A percentile compares a stretch with the other conserved stretches of the same genome.
Conservation (phyloP, 2,888 invertebrate genomes). For the Crematogaster levior region DNA sequence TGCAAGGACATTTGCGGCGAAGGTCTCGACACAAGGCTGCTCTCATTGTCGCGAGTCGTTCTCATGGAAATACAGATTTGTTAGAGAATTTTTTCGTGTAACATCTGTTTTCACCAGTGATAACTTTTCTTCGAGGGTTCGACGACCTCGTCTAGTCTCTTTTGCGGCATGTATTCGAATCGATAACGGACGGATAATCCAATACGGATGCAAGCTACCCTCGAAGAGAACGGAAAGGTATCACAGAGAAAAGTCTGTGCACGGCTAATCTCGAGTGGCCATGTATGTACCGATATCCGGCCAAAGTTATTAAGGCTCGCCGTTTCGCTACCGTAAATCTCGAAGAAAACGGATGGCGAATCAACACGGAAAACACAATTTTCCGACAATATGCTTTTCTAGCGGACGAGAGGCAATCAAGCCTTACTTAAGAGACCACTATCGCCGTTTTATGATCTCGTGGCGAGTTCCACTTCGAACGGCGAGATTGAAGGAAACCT, state of each 20-base stretch:
- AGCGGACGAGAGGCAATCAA: conserved; percentile 70
- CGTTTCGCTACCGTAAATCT: conserved; percentile 58
- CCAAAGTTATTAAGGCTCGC: conserved; percentile 62
- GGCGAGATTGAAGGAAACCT: conserved; percentile 64
- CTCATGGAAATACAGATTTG: background rate
- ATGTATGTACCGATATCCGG: conserved; percentile 44
- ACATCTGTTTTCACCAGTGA: background rate
- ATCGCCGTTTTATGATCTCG: conserved; percentile 67
- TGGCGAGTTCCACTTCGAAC: conserved; percentile 48
- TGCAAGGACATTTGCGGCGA: conserved; percentile 18
- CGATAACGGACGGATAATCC: conserved; percentile 50
- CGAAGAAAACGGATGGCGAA: conserved; percentile 63
- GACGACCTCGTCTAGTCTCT: conserved; percentile 29
- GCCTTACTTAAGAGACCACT: conserved; percentile 66
- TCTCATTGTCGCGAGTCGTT: background rate
- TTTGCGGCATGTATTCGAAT: conserved; percentile 24
- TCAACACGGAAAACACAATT: conserved; percentile 68
- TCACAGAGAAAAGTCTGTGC: conserved; percentile 22
- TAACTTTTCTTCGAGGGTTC: conserved; percentile 3
- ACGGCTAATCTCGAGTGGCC: conserved; percentile 57
- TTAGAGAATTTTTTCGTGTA: background rate
- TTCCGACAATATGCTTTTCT: conserved; percentile 70
- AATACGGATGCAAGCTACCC: conserved; percentile 38
- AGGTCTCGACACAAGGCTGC: background rate
- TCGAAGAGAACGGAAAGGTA: conserved; percentile 28